Conservation (phyloP, 2,888 invertebrate genomes). For the Cheilosia variabilis region DNA sequence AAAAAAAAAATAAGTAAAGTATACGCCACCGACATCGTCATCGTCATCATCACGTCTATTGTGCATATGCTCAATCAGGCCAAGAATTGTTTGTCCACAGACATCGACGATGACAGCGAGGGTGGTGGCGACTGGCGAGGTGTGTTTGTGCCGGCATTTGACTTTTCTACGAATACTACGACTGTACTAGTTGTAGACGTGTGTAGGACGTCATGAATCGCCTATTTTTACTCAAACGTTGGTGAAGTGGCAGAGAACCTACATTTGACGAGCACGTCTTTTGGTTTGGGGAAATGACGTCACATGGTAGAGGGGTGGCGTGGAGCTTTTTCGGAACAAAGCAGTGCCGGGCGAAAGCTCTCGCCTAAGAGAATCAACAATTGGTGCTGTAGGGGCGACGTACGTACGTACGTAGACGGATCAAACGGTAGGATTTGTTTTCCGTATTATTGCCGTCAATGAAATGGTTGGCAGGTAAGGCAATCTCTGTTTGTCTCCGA, state of each 20-base stretch:
- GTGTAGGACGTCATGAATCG: conserved; percentile 57
- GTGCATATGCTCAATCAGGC: conserved; percentile 52
- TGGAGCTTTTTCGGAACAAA: conserved; percentile 43
- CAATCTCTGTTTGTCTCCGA: conserved; percentile 13
- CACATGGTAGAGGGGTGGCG: background rate
- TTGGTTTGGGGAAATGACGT: conserved; percentile 27
- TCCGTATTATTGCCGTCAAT: conserved; percentile 20
- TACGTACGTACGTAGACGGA: background rate
- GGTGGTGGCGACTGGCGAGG: conserved; percentile 8
- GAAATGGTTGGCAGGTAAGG: conserved; percentile 29
- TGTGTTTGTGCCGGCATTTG: conserved; percentile 56
- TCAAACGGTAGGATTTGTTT: background rate
- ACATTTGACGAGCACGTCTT: background rate
- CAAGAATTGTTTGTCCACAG: conserved; percentile 17
- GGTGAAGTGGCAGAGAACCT: conserved; percentile 27
- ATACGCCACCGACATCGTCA: conserved; percentile 43
- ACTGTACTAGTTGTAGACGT: conserved; percentile 35
- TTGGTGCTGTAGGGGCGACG: conserved; percentile 9
- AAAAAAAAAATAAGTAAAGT: conserved; percentile 12
- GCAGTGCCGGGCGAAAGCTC: conserved; percentile 20
- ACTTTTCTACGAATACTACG: conserved; percentile 38
- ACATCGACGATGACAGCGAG: background rate
- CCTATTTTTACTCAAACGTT: conserved; percentile 47
- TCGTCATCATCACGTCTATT: conserved; percentile 11
- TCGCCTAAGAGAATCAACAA: conserved; percentile 32